phyloP scores from a whole-genome alignment of 2,797 vertebrate species.

The Cryptoprocta ferox region DNA sequence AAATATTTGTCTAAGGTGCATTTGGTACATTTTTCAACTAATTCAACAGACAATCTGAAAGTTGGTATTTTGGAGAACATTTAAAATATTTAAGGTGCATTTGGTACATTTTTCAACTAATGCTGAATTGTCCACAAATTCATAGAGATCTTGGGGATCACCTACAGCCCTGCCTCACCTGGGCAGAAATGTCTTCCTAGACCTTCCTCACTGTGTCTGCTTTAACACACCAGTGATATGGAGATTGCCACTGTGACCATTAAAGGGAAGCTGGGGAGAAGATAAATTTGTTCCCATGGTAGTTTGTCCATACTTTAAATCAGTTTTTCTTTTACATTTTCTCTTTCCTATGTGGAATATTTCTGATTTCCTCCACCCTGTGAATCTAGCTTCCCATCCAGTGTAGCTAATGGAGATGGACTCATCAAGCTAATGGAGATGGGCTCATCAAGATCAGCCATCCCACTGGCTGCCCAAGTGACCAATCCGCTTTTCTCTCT shows the following conservation, averaged over 20 bases:
- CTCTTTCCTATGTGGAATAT: not conserved
- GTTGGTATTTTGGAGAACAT: not conserved
- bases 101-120: not conserved
- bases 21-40: not conserved
- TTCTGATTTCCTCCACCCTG: not conserved
- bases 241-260: not conserved
- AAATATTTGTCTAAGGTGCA: not conserved
- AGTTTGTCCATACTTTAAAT: not conserved
- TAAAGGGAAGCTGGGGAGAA: not conserved
- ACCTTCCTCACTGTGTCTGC: not conserved
- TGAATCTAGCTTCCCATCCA: not conserved
- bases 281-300: not conserved
- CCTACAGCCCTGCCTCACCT: not conserved
- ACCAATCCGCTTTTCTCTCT: not conserved
- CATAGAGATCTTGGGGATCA: not conserved
- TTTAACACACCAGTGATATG: not conserved
- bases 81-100: conserved; percentile 2
- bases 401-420: not conserved
- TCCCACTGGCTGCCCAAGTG: not conserved
- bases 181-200: not conserved
- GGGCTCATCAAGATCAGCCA: not conserved
- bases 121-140: conserved; percentile 15
- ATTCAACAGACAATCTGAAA: not conserved
- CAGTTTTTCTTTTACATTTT: not conserved
- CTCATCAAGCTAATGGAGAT: not conserved